Evolutionary conservation across 2,113 vertebrate genomes (phyloP), one percentile per base, ranked within the genome.

Genomic region (Alligator mississippiensis): DNA sequence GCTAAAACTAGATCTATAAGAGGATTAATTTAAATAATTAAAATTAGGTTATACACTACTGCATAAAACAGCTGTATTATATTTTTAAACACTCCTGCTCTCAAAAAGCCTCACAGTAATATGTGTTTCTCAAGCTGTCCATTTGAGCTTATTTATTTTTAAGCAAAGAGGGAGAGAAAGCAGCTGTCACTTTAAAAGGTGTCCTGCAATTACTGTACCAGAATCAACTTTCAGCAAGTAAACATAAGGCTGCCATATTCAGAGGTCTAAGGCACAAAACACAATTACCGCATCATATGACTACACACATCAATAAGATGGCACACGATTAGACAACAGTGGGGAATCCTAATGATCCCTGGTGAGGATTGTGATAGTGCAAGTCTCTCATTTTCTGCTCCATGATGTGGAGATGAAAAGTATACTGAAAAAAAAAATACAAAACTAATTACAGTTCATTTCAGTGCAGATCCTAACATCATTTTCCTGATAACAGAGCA

Each of bases 301-400:
- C 85, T 91, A 64, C 77, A 89, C 30, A 93, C 85, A 96, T 92
- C 90, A 96, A 72, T 85, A 89, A 84, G 92, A 96, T 84, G 87
- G 85, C 84, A 94, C 64, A 72, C 22, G 78, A 96, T 96, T 90
- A 97, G 91, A 95, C 77, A 96, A 87, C 95, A 95, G 81, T 79
- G 72, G 93, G 90, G 92, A 96, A 96, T 95, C 92, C 93, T 96
- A 95, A 96, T 91, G 88, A 98, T 94, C 88, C 68, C 92, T 93
- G 84, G 38, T 83, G 94, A 96, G 96, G 95, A 95, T 83, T 86
- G 66, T 62, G 54, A 92, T n/a, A 95, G 86, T 82, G 86, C 47
- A 93, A 87, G 90, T 80, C 74, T 96, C 93, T 94, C 75, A 96
- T 96, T 97, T 98, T 96, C 94, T 90, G 86, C 95, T 98, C 92